These are phyloP conservation scores for Serrognathus titanus DNA, from an alignment of 2,888 invertebrate species.

Conservation along the genomic window DNA sequence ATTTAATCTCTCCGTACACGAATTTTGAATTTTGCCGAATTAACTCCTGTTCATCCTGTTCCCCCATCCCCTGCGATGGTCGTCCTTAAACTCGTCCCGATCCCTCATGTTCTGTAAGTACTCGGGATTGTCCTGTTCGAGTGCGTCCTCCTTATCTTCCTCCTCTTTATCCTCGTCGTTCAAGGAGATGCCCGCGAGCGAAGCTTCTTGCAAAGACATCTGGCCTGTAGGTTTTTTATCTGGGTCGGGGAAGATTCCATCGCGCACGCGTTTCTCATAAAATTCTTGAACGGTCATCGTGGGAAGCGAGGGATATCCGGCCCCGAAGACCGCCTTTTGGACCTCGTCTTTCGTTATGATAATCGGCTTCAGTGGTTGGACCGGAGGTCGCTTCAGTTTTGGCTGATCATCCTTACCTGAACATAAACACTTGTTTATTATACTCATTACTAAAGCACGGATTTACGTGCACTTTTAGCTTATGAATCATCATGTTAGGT, in stretches of 20 bases:
- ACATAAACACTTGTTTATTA: constrained; percentile 2
- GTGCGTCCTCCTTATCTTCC: constrained; percentile 58
- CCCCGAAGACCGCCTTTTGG: constrained; percentile 90
- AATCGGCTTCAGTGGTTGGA: constrained; percentile 69
- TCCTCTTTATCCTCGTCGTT: constrained; percentile 55
- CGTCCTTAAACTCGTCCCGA: constrained; percentile 87
- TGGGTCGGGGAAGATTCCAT: constrained; percentile 65
- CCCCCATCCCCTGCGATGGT: constrained; percentile 82
- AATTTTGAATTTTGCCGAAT: constrained; percentile 14
- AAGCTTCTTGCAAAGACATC: constrained; percentile 42
- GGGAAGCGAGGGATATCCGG: constrained; percentile 92
- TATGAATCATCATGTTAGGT: too few species aligned
- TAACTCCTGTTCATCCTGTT: constrained; percentile 79
- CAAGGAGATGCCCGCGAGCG: constrained; percentile 39
- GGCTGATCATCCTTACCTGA: constrained; percentile 46
- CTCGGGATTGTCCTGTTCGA: constrained; percentile 72
- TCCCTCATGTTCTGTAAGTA: constrained; percentile 61
- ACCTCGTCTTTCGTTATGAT: constrained; percentile 84
- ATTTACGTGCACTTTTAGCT: too few species aligned
- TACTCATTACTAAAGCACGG: too few species aligned
- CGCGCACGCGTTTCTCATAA: constrained; percentile 79
- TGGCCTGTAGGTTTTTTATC: constrained; percentile 39
- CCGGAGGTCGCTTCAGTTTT: constrained; percentile 41
- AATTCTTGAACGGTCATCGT: constrained; percentile 93
- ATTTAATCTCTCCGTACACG: too few species aligned